Evolutionary conservation across 2,888 invertebrate genomes (phyloP).

Genomic region (Apotomis betuletana): DNA sequence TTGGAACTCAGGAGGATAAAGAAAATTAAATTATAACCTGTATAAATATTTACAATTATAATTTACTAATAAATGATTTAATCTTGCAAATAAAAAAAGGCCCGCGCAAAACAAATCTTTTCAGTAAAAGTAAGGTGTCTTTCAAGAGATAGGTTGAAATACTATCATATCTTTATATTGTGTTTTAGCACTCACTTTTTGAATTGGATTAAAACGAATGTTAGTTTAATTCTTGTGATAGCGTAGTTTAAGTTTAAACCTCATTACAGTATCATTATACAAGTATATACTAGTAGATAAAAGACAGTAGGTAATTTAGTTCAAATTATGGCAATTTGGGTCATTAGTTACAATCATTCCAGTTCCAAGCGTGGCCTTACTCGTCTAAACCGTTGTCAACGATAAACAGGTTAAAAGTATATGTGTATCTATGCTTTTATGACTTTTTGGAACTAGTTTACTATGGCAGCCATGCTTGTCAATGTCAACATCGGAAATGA

Average conservation of each 20-base stretch:
- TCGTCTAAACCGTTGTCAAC: neutral
- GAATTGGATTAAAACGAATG: neutral
- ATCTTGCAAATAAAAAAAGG: too few species aligned
- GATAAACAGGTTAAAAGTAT: neutral
- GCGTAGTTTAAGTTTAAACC: neutral
- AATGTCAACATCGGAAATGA: constrained; percentile 40
- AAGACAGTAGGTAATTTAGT: constrained; percentile 21
- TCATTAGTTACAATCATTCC: constrained; percentile 27
- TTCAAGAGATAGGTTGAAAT: neutral
- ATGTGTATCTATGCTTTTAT: neutral
- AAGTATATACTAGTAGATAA: neutral
- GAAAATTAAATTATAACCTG: too few species aligned
- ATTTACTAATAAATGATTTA: too few species aligned
- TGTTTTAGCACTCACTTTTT: neutral
- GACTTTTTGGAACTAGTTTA: constrained; percentile 6
- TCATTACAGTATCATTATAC: constrained; percentile 2
- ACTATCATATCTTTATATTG: neutral
- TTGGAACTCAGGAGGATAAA: too few species aligned
- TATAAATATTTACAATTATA: too few species aligned
- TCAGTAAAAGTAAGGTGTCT: neutral
- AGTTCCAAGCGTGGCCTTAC: constrained; percentile 14
- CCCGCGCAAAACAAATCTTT: neutral
- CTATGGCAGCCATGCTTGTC: constrained; percentile 18
- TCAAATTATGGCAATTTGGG: constrained; percentile 29
- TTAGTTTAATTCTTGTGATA: neutral